Evolutionary conservation across 2,113 vertebrate species (phyloP).

Genomic region (Salvelinus sp.): DNA sequence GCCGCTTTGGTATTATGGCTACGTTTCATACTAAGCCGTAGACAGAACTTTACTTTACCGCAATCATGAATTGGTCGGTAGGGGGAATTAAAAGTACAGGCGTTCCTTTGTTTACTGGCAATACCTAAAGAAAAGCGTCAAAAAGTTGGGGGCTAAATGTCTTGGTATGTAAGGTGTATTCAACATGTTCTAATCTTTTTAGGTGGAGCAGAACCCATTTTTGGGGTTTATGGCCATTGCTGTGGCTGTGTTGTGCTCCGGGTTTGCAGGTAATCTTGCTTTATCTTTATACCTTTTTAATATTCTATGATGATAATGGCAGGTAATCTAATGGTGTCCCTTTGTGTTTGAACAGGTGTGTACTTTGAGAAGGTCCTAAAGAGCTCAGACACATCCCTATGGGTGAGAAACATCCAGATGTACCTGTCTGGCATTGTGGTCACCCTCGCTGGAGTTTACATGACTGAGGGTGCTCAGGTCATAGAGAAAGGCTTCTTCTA

Average conservation of each 20-base stretch:
- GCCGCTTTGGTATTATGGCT: too few relatives aligned
- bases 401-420: conserved; percentile 99
- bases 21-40: too few relatives aligned
- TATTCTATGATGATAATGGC: background rate
- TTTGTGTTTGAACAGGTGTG: conserved; percentile 78
- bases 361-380: conserved; percentile 99
- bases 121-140: too few relatives aligned
- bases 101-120: too few relatives aligned
- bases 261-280: conserved; percentile 88
- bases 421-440: conserved; percentile 92
- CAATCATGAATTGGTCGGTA: too few relatives aligned
- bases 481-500: conserved; percentile 93
- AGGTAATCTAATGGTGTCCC: background rate
- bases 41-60: too few relatives aligned
- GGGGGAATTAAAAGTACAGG: too few relatives aligned
- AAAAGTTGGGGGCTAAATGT: too few relatives aligned
- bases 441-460: conserved; percentile 82
- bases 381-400: conserved; percentile 95
- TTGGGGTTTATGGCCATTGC: conserved; percentile 87
- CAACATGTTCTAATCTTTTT: conserved; percentile 9
- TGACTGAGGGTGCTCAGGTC: conserved; percentile 82
- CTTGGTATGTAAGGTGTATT: too few relatives aligned
- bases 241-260: conserved; percentile 91
- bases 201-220: conserved; percentile 91
- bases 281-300: background rate